Evolutionary conservation across 2,797 vertebrate species (phyloP), one percentile per base, ranked within the genome.

Genomic region (Pseudochaenichthys georgianus): DNA sequence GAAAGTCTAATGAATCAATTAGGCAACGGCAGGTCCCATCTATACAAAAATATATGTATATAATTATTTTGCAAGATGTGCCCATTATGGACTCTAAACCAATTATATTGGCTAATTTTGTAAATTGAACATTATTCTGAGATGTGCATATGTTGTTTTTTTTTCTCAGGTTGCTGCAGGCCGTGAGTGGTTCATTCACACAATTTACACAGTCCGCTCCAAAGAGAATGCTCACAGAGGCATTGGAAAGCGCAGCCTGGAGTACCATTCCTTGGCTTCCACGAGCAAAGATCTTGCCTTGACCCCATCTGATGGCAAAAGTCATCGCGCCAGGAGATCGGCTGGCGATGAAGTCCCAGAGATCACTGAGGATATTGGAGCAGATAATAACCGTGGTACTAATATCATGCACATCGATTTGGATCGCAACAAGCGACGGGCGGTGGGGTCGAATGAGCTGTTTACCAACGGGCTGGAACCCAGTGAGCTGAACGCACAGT

Each of bases 131-230:
- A 9, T 15, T 38, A 51, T 52, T 52, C 9, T 38, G 63, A 69
- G 23, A 47, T 19, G 5, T 65, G 28, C 1, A 16, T 50, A 19
- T 63, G 52, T 53, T 79, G n/a, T 13, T 13, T 73, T 12, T 75
- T 57, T 92, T 75, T 78, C 77, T 64, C 83, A 99, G 98, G 97
- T 98, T 31, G 93, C 97, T 21, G 91, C 96, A 38, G 98, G 98
- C 5, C 94, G 97, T 4, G 97, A 99, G 85, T 99, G 98, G 98
- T 99, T 95, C 23, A 94, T 99, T 73, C 98, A 99, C 81, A 95
- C 97, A 4, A 96, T 99, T 87, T 99, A 99, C 84, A 99, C 97
- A 0, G 96, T 99, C 7, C 97, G 96, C 48, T 97, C 98, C 9
- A 96, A 93, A 86, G 95, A 96, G 65, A 96, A 80, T 0, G 71